These are phyloP conservation scores for Pseudotriccus pelzelni DNA, from an alignment of 2,797 vertebrate genomes.

Conservation along the genomic window DNA sequence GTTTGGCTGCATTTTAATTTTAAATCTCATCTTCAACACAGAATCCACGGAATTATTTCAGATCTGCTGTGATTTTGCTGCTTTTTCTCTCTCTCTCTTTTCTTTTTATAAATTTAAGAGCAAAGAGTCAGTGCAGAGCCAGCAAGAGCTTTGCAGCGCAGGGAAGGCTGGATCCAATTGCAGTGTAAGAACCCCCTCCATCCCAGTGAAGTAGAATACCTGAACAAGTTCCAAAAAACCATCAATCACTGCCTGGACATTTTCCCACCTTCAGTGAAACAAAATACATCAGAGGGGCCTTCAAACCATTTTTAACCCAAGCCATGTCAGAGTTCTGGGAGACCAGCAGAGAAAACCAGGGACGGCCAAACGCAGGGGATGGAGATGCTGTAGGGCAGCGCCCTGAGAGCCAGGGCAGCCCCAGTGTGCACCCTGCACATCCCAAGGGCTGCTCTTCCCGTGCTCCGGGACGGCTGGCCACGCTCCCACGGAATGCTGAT, in stretches of 20 bases:
- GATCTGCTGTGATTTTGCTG: not conserved
- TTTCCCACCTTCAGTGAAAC: conserved; percentile 38
- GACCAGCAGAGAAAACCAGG: not conserved
- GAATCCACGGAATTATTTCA: not conserved
- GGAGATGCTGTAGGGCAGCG: not conserved
- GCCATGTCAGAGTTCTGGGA: not conserved
- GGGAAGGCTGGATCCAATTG: not conserved
- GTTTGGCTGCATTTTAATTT: not conserved
- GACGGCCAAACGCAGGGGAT: not conserved
- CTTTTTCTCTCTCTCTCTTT: not conserved
- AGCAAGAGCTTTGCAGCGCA: conserved; percentile 16
- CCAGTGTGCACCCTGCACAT: not conserved
- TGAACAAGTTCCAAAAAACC: conserved; percentile 27
- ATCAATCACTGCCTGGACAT: conserved; percentile 54
- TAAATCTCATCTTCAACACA: not conserved
- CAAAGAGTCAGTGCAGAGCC: conserved; percentile 22
- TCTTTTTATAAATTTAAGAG: conserved; percentile 14
- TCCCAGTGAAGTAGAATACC: conserved; percentile 20
- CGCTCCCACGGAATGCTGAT: not conserved
- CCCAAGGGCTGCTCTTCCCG: not conserved
- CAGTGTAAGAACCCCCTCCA: conserved; percentile 16
- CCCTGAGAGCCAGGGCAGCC: not conserved
- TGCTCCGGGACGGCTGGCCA: not conserved
- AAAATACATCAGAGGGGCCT: conserved; percentile 3
- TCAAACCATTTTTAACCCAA: conserved; percentile 15